These are phyloP conservation scores for Erebia epiphron DNA, from an alignment of 2,888 invertebrate genomes.

Conservation along the genomic window DNA sequence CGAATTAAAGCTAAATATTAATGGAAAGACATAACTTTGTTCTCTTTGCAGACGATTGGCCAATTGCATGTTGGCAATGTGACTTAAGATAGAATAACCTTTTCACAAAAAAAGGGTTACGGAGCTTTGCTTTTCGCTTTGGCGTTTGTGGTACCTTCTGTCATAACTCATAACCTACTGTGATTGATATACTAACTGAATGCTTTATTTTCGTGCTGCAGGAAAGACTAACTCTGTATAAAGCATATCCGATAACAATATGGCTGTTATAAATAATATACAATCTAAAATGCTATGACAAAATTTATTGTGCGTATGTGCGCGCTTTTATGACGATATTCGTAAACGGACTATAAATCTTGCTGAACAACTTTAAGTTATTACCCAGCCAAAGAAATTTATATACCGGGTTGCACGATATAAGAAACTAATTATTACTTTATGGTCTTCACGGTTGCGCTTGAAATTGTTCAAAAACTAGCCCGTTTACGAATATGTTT, in stretches of 20 bases:
- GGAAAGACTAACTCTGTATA: neutral
- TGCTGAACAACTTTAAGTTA: neutral
- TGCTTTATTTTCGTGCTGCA: neutral
- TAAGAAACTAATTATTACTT: neutral
- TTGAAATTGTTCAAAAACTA: neutral
- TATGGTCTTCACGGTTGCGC: neutral
- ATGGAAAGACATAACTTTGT: neutral
- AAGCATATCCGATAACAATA: neutral
- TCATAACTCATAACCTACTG: neutral
- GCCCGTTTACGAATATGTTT: neutral
- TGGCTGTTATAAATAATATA: neutral
- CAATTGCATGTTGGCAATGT: neutral
- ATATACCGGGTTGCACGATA: neutral
- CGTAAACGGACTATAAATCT: neutral
- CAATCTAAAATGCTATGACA: neutral
- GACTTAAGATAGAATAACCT: neutral
- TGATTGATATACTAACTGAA: neutral
- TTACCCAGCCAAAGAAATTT: neutral
- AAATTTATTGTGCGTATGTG: neutral
- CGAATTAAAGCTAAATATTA: too few species aligned
- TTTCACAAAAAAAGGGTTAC: neutral
- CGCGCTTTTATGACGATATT: neutral
- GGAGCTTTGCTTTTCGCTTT: slow-evolving; percentile 13
- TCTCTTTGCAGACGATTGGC: neutral
- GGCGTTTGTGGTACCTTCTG: slow-evolving; percentile 4